Conservation (phyloP, 2,888 invertebrate species). For the Choreutis nemorana region DNA sequence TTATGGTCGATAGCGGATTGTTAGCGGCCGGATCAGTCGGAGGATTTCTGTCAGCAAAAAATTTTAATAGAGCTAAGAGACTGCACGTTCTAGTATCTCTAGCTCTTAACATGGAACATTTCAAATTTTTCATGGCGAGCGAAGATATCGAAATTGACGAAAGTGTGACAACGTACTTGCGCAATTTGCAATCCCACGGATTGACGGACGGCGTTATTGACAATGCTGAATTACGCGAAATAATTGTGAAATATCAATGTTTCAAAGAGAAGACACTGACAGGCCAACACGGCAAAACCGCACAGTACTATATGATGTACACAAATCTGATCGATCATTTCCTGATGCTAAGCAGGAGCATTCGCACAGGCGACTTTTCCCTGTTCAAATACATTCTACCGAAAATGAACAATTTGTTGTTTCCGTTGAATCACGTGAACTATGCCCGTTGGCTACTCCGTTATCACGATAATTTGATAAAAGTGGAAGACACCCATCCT, state of each 20-base stretch:
- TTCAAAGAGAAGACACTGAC: too few species aligned
- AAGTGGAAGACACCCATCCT: constrained; percentile 13
- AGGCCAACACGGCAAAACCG: too few species aligned
- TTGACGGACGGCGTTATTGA: too few species aligned
- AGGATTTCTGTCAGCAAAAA: constrained; percentile 19
- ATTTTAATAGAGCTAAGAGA: constrained; percentile 19
- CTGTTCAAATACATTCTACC: constrained; percentile 2
- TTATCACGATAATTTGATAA: constrained; percentile 13
- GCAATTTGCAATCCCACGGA: too few species aligned
- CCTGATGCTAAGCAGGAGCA: constrained; percentile 1
- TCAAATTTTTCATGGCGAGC: constrained; percentile 9
- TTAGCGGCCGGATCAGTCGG: constrained; percentile 18
- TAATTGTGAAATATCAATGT: constrained; percentile 3
- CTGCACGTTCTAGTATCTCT: constrained; percentile 11
- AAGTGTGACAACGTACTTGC: constrained; percentile 4
- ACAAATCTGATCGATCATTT: constrained; percentile 1
- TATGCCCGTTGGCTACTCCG: constrained; percentile 14
- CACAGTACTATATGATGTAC: too few species aligned
- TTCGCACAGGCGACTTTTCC: neutral
- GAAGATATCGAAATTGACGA: constrained; percentile 4
- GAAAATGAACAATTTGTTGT: constrained; percentile 14
- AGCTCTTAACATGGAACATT: constrained; percentile 10
- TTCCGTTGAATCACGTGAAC: constrained; percentile 12
- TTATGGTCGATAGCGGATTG: constrained; percentile 15
- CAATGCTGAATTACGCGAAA: too few species aligned